phyloP scores from a whole-genome alignment of 2,888 invertebrate species.

The Idaea aversata region DNA sequence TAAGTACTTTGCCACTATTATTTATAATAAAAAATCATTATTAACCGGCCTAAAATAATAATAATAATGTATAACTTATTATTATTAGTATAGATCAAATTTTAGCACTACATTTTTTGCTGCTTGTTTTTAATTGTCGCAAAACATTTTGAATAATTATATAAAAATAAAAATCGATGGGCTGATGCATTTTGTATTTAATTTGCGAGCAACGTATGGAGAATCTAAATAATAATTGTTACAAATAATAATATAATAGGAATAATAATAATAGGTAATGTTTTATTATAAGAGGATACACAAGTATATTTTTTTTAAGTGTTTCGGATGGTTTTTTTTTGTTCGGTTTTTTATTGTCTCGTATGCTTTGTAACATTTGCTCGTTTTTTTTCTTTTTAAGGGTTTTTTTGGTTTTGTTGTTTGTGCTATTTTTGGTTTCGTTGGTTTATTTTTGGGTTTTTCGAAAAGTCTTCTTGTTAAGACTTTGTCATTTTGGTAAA shows the following conservation, averaged over 20 bases:
- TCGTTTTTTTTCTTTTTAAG: constrained; percentile 43
- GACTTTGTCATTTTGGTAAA: constrained; percentile 48
- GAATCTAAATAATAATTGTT: constrained; percentile 25
- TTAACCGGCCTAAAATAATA: constrained; percentile 21
- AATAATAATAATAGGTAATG: constrained; percentile 29
- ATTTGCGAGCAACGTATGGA: constrained; percentile 62
- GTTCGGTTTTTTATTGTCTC: constrained; percentile 32
- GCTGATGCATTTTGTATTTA: constrained; percentile 70
- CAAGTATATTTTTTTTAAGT: constrained; percentile 58
- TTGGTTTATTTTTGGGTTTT: constrained; percentile 34
- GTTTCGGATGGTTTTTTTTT: constrained; percentile 34
- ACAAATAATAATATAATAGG: constrained; percentile 12
- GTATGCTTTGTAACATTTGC: constrained; percentile 61
- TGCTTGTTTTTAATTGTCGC: constrained; percentile 69
- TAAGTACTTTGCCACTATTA: constrained; percentile 43
- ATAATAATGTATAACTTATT: constrained; percentile 34
- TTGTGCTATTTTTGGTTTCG: constrained; percentile 38
- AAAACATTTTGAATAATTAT: constrained; percentile 27
- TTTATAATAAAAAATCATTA: constrained; percentile 23
- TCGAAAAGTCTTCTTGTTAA: constrained; percentile 30
- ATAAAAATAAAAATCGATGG: constrained; percentile 16
- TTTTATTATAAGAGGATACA: constrained; percentile 62
- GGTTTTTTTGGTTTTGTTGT: constrained; percentile 36
- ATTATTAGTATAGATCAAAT: constrained; percentile 29
- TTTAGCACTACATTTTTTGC: constrained; percentile 70